phyloP scores from a whole-genome alignment of 2,113 vertebrate genomes.

The Xiphophorus maculatus region DNA sequence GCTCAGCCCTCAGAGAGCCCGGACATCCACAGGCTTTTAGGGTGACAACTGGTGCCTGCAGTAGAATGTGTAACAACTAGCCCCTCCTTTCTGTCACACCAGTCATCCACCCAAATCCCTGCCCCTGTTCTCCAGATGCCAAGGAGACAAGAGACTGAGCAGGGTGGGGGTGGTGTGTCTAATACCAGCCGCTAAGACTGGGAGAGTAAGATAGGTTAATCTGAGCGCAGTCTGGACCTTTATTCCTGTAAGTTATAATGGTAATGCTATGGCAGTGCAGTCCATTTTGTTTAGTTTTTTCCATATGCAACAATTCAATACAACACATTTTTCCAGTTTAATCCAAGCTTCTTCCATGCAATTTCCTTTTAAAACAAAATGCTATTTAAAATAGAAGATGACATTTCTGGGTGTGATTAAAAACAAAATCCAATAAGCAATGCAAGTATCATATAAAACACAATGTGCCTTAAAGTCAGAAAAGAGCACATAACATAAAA shows the following conservation, averaged over 20 bases:
- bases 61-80: conserved; percentile 60
- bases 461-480: too few species aligned
- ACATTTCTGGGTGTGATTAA: too few species aligned
- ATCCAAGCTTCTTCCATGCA: too few species aligned
- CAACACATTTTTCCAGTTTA: too few species aligned
- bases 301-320: too few species aligned
- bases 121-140: conserved; percentile 38
- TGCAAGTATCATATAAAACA: too few species aligned
- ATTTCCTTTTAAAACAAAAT: too few species aligned
- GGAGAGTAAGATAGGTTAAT: conserved; percentile 46
- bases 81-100: neutral
- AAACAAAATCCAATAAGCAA: too few species aligned
- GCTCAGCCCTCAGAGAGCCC: conserved; percentile 59
- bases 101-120: conserved; percentile 13
- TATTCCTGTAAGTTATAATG: neutral
- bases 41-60: conserved; percentile 57
- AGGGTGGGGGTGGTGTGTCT: conserved; percentile 25
- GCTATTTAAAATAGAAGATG: too few species aligned
- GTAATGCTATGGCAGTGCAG: neutral
- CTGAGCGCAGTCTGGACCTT: conserved; percentile 37
- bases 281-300: too few species aligned
- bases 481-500: too few species aligned
- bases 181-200: conserved; percentile 26
- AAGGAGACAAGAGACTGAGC: conserved; percentile 14
- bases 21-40: conserved; percentile 51